Evolutionary conservation across 2,888 invertebrate genomes (phyloP).

Genomic region (Dolichopus griseipennis): DNA sequence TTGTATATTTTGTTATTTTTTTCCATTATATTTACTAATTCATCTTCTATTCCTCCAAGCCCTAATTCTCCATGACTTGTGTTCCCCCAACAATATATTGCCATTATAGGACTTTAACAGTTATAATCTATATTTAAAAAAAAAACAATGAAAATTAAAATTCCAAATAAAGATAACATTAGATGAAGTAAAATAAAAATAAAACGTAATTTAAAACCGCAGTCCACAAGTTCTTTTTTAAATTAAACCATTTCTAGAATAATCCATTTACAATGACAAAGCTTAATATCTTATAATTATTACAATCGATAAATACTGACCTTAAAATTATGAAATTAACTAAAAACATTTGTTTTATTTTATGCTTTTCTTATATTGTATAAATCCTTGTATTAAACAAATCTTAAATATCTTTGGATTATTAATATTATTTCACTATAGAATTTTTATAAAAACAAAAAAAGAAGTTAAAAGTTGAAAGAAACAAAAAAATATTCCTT

Average conservation of each 20-base stretch:
- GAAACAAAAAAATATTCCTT: too few species aligned
- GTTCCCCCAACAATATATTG: conserved; percentile 69
- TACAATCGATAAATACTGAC: too few species aligned
- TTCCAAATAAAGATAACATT: neutral
- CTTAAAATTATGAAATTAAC: too few species aligned
- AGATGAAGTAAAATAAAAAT: neutral
- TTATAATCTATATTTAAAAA: conserved; percentile 5
- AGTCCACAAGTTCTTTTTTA: neutral
- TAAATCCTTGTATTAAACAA: too few species aligned
- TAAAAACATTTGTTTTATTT: too few species aligned
- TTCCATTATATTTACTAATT: conserved; percentile 46
- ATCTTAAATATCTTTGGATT: too few species aligned
- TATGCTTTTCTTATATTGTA: too few species aligned
- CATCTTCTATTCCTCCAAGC: conserved; percentile 66
- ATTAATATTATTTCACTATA: too few species aligned
- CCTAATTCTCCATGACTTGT: conserved; percentile 69
- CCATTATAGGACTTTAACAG: conserved; percentile 27
- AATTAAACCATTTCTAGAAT: neutral
- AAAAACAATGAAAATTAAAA: neutral
- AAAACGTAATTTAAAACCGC: neutral
- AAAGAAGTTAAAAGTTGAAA: too few species aligned
- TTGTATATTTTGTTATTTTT: too few species aligned
- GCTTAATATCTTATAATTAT: too few species aligned
- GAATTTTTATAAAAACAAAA: too few species aligned
- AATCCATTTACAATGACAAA: neutral